Conservation (phyloP, 2,113 vertebrate species). For the Chloebia gouldiae region DNA sequence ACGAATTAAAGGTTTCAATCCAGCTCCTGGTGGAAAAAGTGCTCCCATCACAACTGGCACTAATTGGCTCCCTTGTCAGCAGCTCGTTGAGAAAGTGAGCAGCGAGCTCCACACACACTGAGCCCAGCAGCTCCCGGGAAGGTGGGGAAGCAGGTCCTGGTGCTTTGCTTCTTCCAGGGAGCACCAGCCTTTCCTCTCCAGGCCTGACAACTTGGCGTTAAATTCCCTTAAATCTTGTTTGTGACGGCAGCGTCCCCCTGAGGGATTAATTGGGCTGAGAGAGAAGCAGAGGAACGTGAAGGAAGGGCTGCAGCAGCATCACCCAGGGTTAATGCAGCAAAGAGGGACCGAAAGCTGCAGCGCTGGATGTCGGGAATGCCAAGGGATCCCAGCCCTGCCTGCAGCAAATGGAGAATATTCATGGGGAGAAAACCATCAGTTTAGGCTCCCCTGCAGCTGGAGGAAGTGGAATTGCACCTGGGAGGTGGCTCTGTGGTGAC, state of each 20-base stretch:
- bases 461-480: conserved; percentile 16
- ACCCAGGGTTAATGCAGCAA: neutral
- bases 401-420: neutral
- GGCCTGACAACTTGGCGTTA: neutral
- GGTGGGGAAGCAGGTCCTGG: neutral
- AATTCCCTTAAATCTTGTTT: neutral
- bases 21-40: neutral
- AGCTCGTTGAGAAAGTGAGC: neutral
- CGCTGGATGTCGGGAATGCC: neutral
- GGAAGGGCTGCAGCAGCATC: neutral
- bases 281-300: neutral
- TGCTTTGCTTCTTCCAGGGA: neutral
- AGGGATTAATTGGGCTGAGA: conserved; percentile 1
- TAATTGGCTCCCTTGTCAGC: conserved; percentile 45
- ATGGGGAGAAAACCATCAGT: neutral
- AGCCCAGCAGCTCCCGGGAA: neutral
- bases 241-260: neutral
- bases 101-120: fast-evolving
- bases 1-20: neutral
- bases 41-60: neutral
- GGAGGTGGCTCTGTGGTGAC: conserved; percentile 6
- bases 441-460: neutral
- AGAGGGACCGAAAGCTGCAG: neutral
- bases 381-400: neutral
- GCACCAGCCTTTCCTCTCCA: neutral